phyloP scores from a whole-genome alignment of 2,888 invertebrate species.

The Tricholauxania praeusta region DNA sequence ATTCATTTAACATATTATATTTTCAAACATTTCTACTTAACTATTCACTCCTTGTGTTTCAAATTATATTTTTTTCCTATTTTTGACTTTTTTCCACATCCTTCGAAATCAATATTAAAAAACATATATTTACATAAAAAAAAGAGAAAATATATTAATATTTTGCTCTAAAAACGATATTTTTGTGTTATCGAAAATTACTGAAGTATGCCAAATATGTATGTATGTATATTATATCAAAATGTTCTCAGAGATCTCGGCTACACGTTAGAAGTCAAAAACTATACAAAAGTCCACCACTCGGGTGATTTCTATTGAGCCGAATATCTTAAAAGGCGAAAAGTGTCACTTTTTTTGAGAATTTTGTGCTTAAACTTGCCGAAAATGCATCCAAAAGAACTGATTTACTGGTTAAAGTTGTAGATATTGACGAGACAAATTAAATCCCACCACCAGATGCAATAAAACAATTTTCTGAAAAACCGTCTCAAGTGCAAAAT shows the following conservation, averaged over 20 bases:
- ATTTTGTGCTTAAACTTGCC: no score
- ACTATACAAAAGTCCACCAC: background rate
- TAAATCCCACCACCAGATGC: no score
- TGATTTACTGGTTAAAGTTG: no score
- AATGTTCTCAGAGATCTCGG: no score
- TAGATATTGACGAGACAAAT: no score
- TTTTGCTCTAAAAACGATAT: no score
- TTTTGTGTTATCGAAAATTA: no score
- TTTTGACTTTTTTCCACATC: background rate
- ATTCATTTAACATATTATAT: background rate
- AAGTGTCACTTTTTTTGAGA: background rate
- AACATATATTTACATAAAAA: background rate
- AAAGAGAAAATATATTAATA: no score
- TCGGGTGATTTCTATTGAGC: background rate
- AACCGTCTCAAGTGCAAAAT: background rate
- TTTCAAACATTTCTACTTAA: background rate
- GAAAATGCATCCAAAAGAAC: no score
- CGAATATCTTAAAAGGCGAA: background rate
- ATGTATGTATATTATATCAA: no score
- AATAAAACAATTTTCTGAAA: no score
- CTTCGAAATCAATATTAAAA: background rate
- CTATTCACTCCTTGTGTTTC: background rate
- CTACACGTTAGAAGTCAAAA: conserved; percentile 6
- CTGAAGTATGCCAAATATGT: no score
- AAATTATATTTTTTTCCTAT: background rate